Conservation (phyloP, 2,113 vertebrate species). For the Bombycilla garrulus region DNA sequence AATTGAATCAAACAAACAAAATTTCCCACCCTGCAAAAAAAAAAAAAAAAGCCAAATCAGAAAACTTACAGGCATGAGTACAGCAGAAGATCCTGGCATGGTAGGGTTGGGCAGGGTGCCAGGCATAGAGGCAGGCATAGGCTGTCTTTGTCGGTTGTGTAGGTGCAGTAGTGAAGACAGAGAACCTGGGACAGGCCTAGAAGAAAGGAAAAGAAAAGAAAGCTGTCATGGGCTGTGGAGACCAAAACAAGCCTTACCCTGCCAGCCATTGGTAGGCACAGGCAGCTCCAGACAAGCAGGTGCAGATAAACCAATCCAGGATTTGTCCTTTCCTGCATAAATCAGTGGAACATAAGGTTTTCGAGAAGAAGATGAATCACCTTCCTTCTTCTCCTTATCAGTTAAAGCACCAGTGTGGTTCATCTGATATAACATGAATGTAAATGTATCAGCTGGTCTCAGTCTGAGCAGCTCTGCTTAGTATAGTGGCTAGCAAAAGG, state of each 20-base stretch:
- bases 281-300: slow-evolving; percentile 2
- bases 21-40: background rate
- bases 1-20: background rate
- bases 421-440: background rate
- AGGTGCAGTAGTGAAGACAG: slow-evolving; percentile 97
- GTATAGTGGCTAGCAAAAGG: background rate
- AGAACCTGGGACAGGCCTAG: slow-evolving; percentile 96
- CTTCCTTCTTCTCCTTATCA: slow-evolving; percentile 45
- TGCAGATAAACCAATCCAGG: background rate
- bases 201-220: slow-evolving; percentile 23
- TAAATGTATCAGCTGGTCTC: background rate
- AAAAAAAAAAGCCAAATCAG: background rate
- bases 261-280: background rate
- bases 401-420: slow-evolving; percentile 34
- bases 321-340: slow-evolving; percentile 26
- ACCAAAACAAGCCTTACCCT: background rate
- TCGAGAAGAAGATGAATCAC: slow-evolving; percentile 58
- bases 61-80: slow-evolving; percentile 95
- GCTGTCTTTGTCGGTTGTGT: slow-evolving; percentile 97
- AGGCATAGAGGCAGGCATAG: slow-evolving; percentile 98
- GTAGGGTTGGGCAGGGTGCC: slow-evolving; percentile 97
- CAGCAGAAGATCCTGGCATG: slow-evolving; percentile 97
- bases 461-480: background rate
- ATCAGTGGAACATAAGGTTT: slow-evolving; percentile 46
- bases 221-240: background rate